These are phyloP conservation scores for Drosophila yakuba DNA, from an alignment of 1,140 invertebrate species.

Conservation along the genomic window DNA sequence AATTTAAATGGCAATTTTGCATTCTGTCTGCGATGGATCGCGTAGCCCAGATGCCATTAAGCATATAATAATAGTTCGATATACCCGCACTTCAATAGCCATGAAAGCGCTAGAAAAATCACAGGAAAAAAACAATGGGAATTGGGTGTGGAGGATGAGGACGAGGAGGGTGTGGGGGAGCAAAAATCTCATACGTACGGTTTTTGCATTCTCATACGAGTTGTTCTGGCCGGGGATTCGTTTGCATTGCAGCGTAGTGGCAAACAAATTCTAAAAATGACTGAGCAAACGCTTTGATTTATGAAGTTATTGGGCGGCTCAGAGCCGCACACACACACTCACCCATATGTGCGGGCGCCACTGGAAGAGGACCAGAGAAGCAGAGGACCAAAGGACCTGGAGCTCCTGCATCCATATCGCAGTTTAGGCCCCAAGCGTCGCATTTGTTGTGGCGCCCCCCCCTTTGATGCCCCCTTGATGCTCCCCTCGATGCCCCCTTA, in stretches of 20 bases:
- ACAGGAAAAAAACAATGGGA: background rate
- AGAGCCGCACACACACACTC: too few species aligned
- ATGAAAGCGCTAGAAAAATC: background rate
- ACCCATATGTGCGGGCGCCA: too few species aligned
- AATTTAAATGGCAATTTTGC: background rate
- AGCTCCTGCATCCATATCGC: slow-evolving; percentile 34
- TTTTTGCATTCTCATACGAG: slow-evolving; percentile 35
- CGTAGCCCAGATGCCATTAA: background rate
- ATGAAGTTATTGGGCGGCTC: slow-evolving; percentile 64
- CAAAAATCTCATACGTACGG: slow-evolving; percentile 17
- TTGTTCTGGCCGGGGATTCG: slow-evolving; percentile 33
- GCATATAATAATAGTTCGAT: background rate
- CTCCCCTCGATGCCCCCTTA: background rate
- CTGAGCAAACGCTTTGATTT: slow-evolving; percentile 81
- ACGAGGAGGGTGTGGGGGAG: too few species aligned
- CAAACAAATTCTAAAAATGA: slow-evolving; percentile 81
- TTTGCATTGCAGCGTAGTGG: slow-evolving; percentile 57
- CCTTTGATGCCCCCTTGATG: background rate
- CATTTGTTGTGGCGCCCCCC: slow-evolving; percentile 53
- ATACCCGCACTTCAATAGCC: background rate
- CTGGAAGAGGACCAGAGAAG: background rate
- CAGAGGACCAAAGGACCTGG: background rate
- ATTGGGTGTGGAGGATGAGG: too few species aligned
- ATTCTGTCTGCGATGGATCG: background rate
- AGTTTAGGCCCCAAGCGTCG: slow-evolving; percentile 52